Evolutionary conservation across 2,888 invertebrate genomes (phyloP).

Genomic region (Eupithecia subfuscata): DNA sequence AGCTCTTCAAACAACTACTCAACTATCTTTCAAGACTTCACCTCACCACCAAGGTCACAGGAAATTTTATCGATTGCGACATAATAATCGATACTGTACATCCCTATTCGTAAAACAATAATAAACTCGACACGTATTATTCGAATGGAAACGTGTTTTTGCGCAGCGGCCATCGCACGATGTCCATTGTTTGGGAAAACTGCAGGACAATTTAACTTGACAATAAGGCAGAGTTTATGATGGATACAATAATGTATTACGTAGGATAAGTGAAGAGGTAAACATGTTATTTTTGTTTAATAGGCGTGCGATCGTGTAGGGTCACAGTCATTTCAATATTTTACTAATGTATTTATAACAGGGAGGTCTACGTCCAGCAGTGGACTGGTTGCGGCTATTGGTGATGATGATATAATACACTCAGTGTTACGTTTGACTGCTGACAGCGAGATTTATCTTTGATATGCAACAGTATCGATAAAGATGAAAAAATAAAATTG

Average conservation of each 20-base stretch:
- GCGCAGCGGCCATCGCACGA: conserved; percentile 52
- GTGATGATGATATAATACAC: neutral
- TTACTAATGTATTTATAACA: neutral
- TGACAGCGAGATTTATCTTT: neutral
- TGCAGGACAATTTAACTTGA: conserved; percentile 24
- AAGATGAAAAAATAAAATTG: too few species aligned
- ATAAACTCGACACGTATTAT: conserved; percentile 54
- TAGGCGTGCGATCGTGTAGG: neutral
- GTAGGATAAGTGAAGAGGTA: conserved; percentile 5
- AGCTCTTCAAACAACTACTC: neutral
- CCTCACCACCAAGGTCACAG: neutral
- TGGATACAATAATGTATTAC: neutral
- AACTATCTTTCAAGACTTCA: neutral
- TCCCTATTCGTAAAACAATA: conserved; percentile 50
- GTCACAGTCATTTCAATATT: neutral
- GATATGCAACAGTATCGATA: too few species aligned
- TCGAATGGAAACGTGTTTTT: conserved; percentile 57
- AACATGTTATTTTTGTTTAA: conserved; percentile 16
- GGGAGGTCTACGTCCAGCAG: neutral
- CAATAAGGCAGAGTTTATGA: neutral
- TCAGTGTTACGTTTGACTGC: neutral
- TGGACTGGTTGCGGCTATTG: neutral
- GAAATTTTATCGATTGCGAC: conserved; percentile 31
- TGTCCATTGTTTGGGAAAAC: conserved; percentile 38
- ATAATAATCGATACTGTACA: conserved; percentile 41